Evolutionary conservation across 2,113 vertebrate genomes (phyloP).

Genomic region (Cyphomyrus discorhynchus): DNA sequence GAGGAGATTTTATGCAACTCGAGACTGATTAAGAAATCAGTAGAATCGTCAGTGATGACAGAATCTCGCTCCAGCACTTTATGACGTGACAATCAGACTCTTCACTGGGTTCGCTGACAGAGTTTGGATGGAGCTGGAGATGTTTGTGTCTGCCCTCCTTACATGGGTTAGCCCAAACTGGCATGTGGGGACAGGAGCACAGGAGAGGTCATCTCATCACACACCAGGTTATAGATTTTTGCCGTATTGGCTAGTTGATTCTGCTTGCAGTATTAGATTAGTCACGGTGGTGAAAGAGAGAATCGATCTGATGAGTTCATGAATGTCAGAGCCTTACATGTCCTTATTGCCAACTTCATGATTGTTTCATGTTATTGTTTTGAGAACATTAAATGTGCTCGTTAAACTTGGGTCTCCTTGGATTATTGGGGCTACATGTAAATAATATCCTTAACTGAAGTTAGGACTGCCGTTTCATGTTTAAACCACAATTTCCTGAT

Average conservation of each 20-base stretch:
- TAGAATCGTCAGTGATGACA: background rate
- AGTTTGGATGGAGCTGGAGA: background rate
- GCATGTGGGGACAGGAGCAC: background rate
- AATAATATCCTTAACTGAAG: background rate
- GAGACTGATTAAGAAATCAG: background rate
- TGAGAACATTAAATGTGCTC: background rate
- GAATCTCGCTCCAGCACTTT: background rate
- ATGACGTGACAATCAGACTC: background rate
- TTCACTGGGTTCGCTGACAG: background rate
- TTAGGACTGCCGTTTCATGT: background rate
- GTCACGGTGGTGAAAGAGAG: background rate
- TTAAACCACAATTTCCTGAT: background rate
- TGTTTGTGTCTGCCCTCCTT: background rate
- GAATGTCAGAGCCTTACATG: background rate
- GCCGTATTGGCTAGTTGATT: background rate
- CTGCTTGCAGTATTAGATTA: background rate
- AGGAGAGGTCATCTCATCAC: background rate
- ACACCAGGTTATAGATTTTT: background rate
- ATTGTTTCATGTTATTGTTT: background rate
- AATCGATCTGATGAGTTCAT: background rate
- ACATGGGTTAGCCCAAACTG: background rate
- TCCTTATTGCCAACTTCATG: background rate
- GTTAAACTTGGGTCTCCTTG: background rate
- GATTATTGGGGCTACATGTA: background rate
- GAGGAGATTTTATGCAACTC: background rate